Evolutionary conservation across 2,113 vertebrate genomes (phyloP), one percentile per base, ranked within the genome.

Genomic region (Forbesichthys agassizii): DNA sequence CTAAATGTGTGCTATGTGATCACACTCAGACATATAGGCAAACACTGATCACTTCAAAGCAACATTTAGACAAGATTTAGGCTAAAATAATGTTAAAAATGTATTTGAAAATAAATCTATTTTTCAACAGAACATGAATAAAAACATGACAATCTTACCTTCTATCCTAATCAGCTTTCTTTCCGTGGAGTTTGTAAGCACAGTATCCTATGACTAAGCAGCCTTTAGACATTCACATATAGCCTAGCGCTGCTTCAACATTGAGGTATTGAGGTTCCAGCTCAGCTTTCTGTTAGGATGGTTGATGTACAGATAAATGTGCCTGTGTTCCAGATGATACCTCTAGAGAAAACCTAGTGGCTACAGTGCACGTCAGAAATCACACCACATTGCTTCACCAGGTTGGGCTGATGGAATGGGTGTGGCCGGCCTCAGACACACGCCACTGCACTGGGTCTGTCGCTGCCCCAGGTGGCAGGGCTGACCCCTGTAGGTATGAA

Each of bases 401-500:
- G 27, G 1, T 2, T 27, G 27, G 27, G 27, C 27, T 27, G 27
- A 27, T 27, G 27, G 27, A 27, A 27, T 27, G 2, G 27, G 27
- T 27, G 27, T 27, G 27, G 27, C 27, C 27, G 27, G 27, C 2
- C 27, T 2, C 27, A 27, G 27, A 27, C 27, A 27, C 27, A 27
- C 27, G 2, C 27, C 27, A 27, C 27, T 27, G 27, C 27, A 27
- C 27, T 27, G 27, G 27, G 27, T 20, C 20, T 20, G 20, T 20
- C 20, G 20, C 20, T 20, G 20, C 20, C 20, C 1, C 20, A 46
- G 51, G 57, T 72, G 71, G 66, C 69, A 68, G 68, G 11, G 73
- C 57, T 82, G 61, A 81, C 73, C 69, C 70, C 81, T 88, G 79
- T 80, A 85, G 83, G 71, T 56, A 63, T 18, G 53, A 11, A 0